These are phyloP conservation scores for Philhelius pedissequus DNA, from an alignment of 2,888 invertebrate species.

Conservation along the genomic window DNA sequence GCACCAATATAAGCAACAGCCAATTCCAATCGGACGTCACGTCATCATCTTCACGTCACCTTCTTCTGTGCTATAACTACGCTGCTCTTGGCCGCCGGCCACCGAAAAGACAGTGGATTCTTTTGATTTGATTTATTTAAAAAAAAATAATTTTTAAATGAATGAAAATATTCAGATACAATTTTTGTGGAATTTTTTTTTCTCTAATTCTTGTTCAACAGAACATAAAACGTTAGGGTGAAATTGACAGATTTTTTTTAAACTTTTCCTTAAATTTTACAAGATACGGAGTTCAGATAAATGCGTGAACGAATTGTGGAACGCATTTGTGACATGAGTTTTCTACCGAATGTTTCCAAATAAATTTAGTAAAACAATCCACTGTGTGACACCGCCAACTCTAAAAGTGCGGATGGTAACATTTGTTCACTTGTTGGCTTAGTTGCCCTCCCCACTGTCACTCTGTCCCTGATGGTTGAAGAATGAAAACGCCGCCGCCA, in stretches of 20 bases:
- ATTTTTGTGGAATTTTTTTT: not conserved
- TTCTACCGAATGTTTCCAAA: no score
- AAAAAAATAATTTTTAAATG: not conserved
- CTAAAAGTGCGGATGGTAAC: conserved; percentile 48
- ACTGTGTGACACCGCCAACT: not conserved
- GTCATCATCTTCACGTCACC: conserved; percentile 23
- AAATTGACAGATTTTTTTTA: not conserved
- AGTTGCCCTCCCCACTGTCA: not conserved
- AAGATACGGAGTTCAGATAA: not conserved
- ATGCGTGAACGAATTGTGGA: not conserved
- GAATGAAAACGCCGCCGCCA: not conserved
- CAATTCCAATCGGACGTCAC: conserved; percentile 58
- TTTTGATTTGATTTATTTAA: not conserved
- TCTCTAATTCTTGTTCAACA: not conserved
- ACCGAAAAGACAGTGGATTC: not conserved
- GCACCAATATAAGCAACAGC: conserved; percentile 8
- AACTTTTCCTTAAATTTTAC: not conserved
- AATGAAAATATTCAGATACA: not conserved
- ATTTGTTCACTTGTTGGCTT: conserved; percentile 58
- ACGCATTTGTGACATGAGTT: not conserved
- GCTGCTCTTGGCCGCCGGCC: no score
- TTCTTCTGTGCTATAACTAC: not conserved
- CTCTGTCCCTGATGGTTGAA: not conserved
- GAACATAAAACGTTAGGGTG: not conserved
- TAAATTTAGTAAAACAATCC: not conserved